Evolutionary conservation across 2,113 vertebrate species (phyloP).

Genomic region (Papio anubis): DNA sequence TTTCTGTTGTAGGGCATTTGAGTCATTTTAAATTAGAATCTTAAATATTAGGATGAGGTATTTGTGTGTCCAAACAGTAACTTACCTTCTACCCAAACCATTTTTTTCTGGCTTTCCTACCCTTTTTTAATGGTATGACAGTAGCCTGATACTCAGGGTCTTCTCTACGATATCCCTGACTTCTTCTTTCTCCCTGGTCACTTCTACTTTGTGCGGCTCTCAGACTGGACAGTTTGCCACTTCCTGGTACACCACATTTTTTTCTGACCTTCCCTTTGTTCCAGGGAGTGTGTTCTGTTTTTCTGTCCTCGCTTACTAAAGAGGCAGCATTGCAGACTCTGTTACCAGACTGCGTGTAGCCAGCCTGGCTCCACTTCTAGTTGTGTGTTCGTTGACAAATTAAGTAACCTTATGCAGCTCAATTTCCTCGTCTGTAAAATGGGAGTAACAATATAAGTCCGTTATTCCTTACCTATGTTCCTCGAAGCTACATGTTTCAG

Average conservation of each 20-base stretch:
- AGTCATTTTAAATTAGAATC: slow-evolving; percentile 4
- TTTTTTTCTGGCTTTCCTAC: neutral
- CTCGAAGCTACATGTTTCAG: neutral
- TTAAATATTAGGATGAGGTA: neutral
- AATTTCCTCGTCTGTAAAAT: neutral
- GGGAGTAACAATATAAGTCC: neutral
- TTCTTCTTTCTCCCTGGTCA: neutral
- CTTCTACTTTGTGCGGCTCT: neutral
- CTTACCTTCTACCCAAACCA: neutral
- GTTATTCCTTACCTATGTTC: neutral
- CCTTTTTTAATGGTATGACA: neutral
- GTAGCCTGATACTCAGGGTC: neutral
- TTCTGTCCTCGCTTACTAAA: neutral
- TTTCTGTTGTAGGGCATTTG: neutral
- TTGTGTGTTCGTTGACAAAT: neutral
- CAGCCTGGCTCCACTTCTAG: neutral
- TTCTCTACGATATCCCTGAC: neutral
- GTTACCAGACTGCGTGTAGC: neutral
- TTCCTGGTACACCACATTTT: neutral
- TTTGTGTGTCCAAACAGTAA: neutral
- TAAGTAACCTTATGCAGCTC: neutral
- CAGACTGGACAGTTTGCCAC: neutral
- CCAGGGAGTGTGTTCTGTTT: neutral
- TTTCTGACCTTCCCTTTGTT: neutral
- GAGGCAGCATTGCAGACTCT: neutral